These are phyloP conservation scores for Cepphus grylle DNA, from an alignment of 2,113 vertebrate genomes.

Conservation along the genomic window DNA sequence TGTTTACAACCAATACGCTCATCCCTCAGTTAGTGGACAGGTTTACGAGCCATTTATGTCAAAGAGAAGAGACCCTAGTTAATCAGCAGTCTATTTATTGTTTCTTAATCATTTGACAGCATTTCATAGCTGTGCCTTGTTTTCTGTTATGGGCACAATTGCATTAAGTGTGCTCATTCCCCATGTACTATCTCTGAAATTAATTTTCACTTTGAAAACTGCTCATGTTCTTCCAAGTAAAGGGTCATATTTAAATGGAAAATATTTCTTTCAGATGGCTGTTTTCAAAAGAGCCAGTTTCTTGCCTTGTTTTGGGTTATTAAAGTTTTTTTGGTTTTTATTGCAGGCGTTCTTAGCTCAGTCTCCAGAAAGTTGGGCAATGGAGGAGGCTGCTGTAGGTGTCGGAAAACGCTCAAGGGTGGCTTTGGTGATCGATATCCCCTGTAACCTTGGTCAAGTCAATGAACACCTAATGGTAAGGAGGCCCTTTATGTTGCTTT, in stretches of 20 bases:
- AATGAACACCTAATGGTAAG: neutral
- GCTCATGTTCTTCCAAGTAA: neutral
- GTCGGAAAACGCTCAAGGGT: neutral
- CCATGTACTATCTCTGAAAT: neutral
- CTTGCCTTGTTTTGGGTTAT: neutral
- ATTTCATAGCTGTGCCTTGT: neutral
- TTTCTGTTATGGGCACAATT: neutral
- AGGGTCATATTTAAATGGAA: neutral
- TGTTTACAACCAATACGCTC: neutral
- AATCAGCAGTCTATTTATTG: neutral
- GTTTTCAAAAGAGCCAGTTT: neutral
- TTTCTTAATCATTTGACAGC: conserved; percentile 19
- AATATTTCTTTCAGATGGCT: neutral
- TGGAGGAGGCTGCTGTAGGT: neutral
- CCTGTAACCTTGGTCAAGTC: neutral
- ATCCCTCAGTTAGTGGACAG: neutral
- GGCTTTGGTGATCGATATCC: neutral
- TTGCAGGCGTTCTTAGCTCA: neutral
- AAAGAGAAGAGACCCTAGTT: neutral
- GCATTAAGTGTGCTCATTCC: neutral
- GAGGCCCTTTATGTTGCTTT: neutral
- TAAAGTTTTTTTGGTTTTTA: neutral
- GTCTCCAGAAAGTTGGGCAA: neutral
- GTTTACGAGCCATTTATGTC: neutral
- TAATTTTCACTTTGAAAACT: conserved; percentile 4